Evolutionary conservation across 2,113 vertebrate species (phyloP), one percentile per base, ranked within the genome.

Genomic region (Phasianus colchicus): DNA sequence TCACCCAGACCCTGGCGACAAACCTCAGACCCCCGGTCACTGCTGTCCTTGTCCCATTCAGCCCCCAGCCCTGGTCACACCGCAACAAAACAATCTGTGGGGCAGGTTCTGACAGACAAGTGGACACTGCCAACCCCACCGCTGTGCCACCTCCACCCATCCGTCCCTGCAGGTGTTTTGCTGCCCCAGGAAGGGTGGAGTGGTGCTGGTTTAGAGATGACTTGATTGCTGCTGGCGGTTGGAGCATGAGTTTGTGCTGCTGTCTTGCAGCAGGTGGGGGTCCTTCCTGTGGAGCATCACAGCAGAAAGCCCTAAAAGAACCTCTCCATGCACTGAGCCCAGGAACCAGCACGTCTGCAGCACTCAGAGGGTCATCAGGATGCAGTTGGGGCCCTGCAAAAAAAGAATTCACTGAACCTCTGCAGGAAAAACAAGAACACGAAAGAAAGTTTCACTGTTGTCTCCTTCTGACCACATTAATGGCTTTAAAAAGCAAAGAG

Each of bases 171-270:
- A 92, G 88, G 92, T 95, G 93, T 91, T 95, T 94, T 86, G 85
- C n/a, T 86, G 83, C 72, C 54, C 50, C 96, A 96, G 96, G 96
- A 96, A 96, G 90, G 96, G 96, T 90, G 96, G 90, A 15, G 92
- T 12, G 73, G 63, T 3, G 15, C n/a, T 69, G 82, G 60, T 91
- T 80, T 63, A 10, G 61, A 91, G 83, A 83, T 52, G 78, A 66
- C 80, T 32, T 73, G 92, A 36, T 74, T 2, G 0, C 69, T 83
- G 45, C 87, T 42, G 40, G 14, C 48, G 36, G 11, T 38, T 83
- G 67, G 47, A 76, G 63, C 82, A 25, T 48, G 80, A 91, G 54
- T 65, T n/a, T 1, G 5, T 76, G 61, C 40, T 14, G 60, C 15
- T 63, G 38, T 50, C 18, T 45, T 54, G 75, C 36, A 65, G 25